Conservation (phyloP, 2,888 invertebrate species). For the Chaetoderma sp. region DNA sequence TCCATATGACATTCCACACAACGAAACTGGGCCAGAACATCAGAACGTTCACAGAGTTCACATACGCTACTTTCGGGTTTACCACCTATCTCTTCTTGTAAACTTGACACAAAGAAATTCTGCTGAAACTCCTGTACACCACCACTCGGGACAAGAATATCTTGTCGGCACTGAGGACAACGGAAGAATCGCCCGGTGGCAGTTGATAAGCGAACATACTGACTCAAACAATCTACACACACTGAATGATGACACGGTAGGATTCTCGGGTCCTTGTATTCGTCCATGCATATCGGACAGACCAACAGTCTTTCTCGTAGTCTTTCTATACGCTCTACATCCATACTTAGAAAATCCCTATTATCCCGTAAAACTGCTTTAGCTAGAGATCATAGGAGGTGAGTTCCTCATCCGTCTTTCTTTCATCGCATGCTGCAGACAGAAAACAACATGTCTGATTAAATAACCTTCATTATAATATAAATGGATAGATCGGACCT, state of each 20-base stretch:
- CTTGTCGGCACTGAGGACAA: conserved; percentile 45
- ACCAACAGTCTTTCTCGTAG: conserved; percentile 54
- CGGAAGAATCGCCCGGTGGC: conserved; percentile 51
- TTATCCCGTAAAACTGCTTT: too few species aligned
- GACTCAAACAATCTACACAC: conserved; percentile 52
- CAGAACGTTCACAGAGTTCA: conserved; percentile 51
- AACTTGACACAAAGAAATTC: conserved; percentile 58
- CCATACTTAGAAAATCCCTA: too few species aligned
- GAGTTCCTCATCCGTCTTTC: too few species aligned
- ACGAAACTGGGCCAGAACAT: conserved; percentile 53
- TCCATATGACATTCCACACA: conserved; percentile 59
- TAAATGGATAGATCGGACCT: too few species aligned
- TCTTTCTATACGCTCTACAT: conserved; percentile 52
- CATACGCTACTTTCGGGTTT: conserved; percentile 50
- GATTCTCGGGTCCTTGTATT: conserved; percentile 57
- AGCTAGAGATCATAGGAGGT: too few species aligned
- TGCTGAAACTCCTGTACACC: conserved; percentile 56
- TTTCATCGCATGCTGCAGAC: too few species aligned
- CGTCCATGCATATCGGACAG: conserved; percentile 61
- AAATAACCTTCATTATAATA: too few species aligned
- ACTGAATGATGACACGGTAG: conserved; percentile 59
- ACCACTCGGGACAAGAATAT: conserved; percentile 53
- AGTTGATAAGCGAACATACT: conserved; percentile 48
- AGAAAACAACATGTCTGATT: too few species aligned
- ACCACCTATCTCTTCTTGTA: conserved; percentile 56